Percentiles rank a stretch among this genome's conserved stretches.
These are phyloP conservation scores for Hystrix brachyura DNA, from an alignment of 2,113 vertebrate species.

Conservation along the genomic window DNA sequence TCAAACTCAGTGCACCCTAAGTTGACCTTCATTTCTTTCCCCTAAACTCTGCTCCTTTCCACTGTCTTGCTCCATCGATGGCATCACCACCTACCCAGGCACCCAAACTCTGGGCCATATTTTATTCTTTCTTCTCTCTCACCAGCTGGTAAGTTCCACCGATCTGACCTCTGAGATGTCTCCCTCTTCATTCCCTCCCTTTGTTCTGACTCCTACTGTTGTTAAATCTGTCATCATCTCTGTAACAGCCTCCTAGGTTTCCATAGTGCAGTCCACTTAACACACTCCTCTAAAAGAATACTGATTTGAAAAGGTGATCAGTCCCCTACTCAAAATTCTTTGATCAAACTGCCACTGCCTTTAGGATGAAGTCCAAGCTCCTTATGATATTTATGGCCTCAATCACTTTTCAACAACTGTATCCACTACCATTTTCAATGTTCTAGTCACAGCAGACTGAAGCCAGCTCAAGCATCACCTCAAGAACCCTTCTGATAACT, in stretches of 20 bases:
- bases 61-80: neutral
- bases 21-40: neutral
- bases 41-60: neutral
- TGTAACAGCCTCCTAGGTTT: neutral
- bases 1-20: neutral
- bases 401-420: neutral
- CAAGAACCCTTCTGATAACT: neutral
- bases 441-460: neutral
- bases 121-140: neutral
- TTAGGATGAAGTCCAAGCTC: slow-evolving; percentile 29
- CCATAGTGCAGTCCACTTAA: neutral
- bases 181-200: neutral
- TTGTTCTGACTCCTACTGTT: neutral
- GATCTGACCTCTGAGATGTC: neutral
- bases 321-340: neutral
- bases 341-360: neutral
- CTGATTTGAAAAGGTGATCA: neutral
- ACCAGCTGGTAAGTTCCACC: neutral
- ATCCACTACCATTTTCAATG: neutral
- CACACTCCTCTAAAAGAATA: neutral
- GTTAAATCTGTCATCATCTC: neutral
- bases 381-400: neutral
- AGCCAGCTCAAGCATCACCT: neutral
- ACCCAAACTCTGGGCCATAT: neutral
- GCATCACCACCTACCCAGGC: too few relatives aligned